Percentiles rank a stretch among this genome's conserved stretches.
Evolutionary conservation across 2,888 invertebrate genomes (phyloP).

Genomic region (Chymomyza caudatula): DNA sequence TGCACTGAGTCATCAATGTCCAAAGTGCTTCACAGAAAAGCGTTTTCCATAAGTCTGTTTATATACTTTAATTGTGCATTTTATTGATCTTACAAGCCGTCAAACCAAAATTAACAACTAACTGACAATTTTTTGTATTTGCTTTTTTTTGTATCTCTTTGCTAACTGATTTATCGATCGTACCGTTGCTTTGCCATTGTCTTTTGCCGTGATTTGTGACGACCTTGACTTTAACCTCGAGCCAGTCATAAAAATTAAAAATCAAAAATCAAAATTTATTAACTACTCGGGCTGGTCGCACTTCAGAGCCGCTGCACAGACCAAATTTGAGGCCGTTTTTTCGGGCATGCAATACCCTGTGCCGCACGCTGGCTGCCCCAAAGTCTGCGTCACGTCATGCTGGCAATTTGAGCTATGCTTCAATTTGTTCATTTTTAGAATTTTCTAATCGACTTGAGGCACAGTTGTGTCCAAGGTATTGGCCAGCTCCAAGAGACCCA

Average conservation of each 20-base stretch:
- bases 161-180: background rate
- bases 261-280: slow-evolving; percentile 47
- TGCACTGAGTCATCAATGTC: background rate
- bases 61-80: background rate
- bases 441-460: background rate
- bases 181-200: slow-evolving; percentile 1
- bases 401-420: background rate
- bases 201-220: background rate
- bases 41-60: background rate
- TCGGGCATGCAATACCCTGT: no score
- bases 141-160: background rate
- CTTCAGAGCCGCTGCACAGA: slow-evolving; percentile 11
- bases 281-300: slow-evolving; percentile 23
- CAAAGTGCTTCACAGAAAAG: background rate
- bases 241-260: slow-evolving; percentile 17
- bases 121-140: background rate
- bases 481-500: background rate
- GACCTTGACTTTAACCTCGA: slow-evolving; percentile 70
- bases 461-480: background rate
- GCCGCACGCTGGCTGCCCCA: background rate
- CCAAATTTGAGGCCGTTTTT: no score
- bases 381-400: background rate
- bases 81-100: background rate
- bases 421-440: background rate
- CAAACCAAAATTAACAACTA: background rate